Base-by-base conservation (phyloP, 1,140 invertebrate genomes). In the Zaprionus inermis region DNA sequence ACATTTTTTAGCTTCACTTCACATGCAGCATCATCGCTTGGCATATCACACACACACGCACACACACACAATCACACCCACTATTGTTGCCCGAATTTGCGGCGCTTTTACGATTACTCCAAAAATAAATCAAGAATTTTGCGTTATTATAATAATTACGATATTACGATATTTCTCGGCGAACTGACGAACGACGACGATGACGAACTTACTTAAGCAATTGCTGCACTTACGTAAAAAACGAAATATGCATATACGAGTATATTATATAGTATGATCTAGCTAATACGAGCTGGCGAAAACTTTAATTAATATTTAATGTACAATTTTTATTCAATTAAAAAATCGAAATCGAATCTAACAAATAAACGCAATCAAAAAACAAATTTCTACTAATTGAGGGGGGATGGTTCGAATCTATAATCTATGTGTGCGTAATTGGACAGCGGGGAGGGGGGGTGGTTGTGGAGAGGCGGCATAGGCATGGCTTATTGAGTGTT, bases 201-300 rank as follows among this genome's bases (percentile, higher is more conserved):
- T 7, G n/a, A 44, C 38, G 38, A 44, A 44, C 65, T 73, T 69
- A 61, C 57, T 56, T 61, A 69, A 69, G 57, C 65, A 73, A 69
- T 73, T 69, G 18, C 57, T 56, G 16, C 46, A 46, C 56, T 72
- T 59, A 36, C 56, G 54, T 20, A 32, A 41, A 44, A 5, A 59
- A 16, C 38, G 38, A 49, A 65, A 72, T 57, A 60, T 24, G 10
- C 60, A 51, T 49, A 64, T 46, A 57, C 18, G 7, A 7, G 7
- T 65, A 68, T 58, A 46, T 56, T 51, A 49, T 49, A 49, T 49
- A 49, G 38, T 63, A 84, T 68, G 61, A 32, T 32, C 30, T 51
- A 84, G 60, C 79, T 81, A 74, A 73, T 76, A 78, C 72, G 64
- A 61, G 73, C 59, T 52, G 52, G 57, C 66, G 3, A 65, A 51